A percentile compares a stretch with the other conserved stretches of the same genome.
These are phyloP conservation scores for Emmelina monodactyla DNA, from an alignment of 2,888 invertebrate species.

Conservation along the genomic window DNA sequence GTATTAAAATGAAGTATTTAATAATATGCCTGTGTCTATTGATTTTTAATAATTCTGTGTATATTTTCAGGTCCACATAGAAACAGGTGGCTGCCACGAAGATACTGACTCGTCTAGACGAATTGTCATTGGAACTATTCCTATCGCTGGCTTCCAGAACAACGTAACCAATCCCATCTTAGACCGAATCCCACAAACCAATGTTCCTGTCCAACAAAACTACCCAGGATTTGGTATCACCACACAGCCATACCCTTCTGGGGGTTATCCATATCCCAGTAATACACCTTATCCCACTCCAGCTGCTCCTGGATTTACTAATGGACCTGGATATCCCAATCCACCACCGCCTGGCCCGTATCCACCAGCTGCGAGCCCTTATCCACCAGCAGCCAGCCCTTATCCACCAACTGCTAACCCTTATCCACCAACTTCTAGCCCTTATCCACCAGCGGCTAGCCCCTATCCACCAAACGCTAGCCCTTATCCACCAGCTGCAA, in stretches of 20 bases:
- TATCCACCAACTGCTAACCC: not conserved
- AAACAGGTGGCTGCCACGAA: not conserved
- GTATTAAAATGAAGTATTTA: no score
- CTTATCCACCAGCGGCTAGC: not conserved
- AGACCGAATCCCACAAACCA: not conserved
- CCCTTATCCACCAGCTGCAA: not conserved
- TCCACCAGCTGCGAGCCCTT: not conserved
- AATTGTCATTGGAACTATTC: not conserved
- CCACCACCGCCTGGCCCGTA: not conserved
- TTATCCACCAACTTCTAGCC: not conserved
- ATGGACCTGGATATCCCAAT: not conserved
- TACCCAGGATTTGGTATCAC: not conserved
- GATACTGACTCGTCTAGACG: not conserved
- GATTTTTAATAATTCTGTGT: no score
- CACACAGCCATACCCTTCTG: not conserved
- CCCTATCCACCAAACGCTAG: not conserved
- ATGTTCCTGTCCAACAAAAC: not conserved
- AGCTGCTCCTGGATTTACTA: not conserved
- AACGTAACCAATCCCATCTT: not conserved
- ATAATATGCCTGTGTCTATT: no score
- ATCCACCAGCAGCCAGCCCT: not conserved
- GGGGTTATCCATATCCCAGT: not conserved
- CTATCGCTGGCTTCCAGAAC: not conserved
- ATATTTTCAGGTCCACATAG: not conserved
- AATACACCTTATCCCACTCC: not conserved